Evolutionary conservation across 2,797 vertebrate genomes (phyloP).

Genomic region (Masticophis lateralis): DNA sequence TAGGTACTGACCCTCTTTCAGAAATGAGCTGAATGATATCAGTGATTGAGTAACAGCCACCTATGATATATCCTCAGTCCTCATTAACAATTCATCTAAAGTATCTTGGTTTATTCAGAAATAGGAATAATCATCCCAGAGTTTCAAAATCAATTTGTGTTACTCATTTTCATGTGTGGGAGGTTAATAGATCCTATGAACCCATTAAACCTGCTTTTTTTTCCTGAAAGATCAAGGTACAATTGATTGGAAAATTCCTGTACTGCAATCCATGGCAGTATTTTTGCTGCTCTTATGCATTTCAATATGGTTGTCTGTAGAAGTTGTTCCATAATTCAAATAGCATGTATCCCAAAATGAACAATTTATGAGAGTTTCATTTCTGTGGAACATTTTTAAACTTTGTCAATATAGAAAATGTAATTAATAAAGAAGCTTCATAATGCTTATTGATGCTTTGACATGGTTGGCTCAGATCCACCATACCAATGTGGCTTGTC

Average conservation of each 20-base stretch:
- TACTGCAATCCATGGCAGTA: background rate
- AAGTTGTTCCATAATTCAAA: background rate
- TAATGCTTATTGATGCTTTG: background rate
- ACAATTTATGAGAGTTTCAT: background rate
- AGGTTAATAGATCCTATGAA: background rate
- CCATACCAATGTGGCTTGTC: background rate
- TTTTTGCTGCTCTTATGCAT: background rate
- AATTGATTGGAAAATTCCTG: background rate
- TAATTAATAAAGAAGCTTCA: background rate
- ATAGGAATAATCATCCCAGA: background rate
- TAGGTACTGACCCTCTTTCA: background rate
- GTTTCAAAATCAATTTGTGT: background rate
- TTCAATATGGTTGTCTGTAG: background rate
- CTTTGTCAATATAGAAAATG: background rate
- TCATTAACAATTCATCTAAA: background rate
- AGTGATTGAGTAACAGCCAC: background rate
- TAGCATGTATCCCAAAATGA: background rate
- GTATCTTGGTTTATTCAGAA: background rate
- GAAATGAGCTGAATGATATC: background rate
- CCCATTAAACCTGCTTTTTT: background rate
- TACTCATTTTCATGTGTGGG: background rate
- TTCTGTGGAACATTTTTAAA: background rate
- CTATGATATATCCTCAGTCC: background rate
- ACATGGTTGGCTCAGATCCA: background rate
- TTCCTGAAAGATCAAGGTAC: background rate